Evolutionary conservation across 2,113 vertebrate genomes (phyloP), one percentile per base, ranked within the genome.

Genomic region (Oreochromis spilurus): DNA sequence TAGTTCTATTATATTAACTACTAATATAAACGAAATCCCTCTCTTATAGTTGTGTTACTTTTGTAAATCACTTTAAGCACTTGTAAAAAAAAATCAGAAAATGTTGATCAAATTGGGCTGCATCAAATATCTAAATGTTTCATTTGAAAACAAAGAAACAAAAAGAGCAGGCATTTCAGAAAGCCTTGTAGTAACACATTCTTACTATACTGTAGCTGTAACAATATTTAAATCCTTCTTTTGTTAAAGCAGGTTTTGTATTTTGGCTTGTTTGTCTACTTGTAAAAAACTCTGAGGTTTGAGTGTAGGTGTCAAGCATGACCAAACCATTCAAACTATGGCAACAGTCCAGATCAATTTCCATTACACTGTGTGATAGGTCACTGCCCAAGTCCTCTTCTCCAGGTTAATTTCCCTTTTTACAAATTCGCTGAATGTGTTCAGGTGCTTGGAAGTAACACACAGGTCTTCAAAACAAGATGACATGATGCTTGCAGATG

Each of bases 61-160:
- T 48, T 48, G 45, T 48, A 12, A 16, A 6, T 14, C 45, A 48
- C 13, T 48, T 38, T 70, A 21, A 62, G 5, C 29, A 0, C 16
- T 34, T 60, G 5, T 60, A 2, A 21, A n/a, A 34, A 34, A 38
- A 40, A 24, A 36, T 62, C 34, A 12, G 2, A 65, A 65, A 12
- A 38, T 3, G 1, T 13, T 0, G 19, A 65, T 65, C 10, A 13
- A 38, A 38, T 2, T 65, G 2, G 17, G 60, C 17, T 0, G 17
- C 60, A 65, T 65, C 2, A 13, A 65, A 65, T 38, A 65, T 38
- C 60, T 65, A 65, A 36, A 65, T 65, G 60, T 65, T 65, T 65
- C 12, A 36, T 65, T 7, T 7, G 17, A 36, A 65, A 38, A 38
- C 31, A 5, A 7, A n/a, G 7, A 0, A 0, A 19, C n/a, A 16